phyloP scores from a whole-genome alignment of 92 coral and sea anemone genomes.

The Porites divaricata region DNA sequence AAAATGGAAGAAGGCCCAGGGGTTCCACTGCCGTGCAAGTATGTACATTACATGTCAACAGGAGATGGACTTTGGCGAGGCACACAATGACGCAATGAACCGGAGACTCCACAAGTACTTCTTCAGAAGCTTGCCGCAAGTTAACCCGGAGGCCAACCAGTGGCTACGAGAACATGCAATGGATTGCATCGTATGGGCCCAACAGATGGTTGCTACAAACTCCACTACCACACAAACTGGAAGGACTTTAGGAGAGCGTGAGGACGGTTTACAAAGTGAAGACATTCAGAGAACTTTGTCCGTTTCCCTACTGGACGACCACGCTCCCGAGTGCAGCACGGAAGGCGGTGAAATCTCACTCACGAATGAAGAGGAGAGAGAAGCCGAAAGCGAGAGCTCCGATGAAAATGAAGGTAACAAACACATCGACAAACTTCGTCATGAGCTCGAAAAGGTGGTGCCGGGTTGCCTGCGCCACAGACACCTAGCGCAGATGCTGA shows the following conservation, averaged over 20 bases:
- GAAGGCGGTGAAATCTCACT: too few relatives aligned
- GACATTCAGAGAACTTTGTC: too few relatives aligned
- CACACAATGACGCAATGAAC: constrained; percentile 41
- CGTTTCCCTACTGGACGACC: too few relatives aligned
- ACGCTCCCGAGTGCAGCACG: too few relatives aligned
- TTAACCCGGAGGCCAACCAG: constrained; percentile 39
- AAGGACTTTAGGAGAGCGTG: too few relatives aligned
- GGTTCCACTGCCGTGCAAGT: constrained; percentile 21
- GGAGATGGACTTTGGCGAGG: constrained; percentile 35
- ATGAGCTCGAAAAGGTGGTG: neutral
- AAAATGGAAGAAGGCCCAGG: constrained; percentile 32
- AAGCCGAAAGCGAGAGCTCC: too few relatives aligned
- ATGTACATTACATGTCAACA: too few relatives aligned
- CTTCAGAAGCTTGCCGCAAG: constrained; percentile 31
- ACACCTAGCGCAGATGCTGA: too few relatives aligned
- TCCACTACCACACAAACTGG: neutral
- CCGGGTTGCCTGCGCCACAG: neutral
- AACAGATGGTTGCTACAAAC: neutral
- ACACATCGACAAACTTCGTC: neutral
- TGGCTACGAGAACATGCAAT: constrained; percentile 43
- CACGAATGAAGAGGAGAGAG: too few relatives aligned
- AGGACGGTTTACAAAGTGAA: too few relatives aligned
- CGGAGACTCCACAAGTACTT: constrained; percentile 23
- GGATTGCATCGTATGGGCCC: constrained; percentile 51
- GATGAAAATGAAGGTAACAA: too few relatives aligned